Evolutionary conservation across 2,888 invertebrate genomes (phyloP).

Genomic region (Agrenia bidenticulata): DNA sequence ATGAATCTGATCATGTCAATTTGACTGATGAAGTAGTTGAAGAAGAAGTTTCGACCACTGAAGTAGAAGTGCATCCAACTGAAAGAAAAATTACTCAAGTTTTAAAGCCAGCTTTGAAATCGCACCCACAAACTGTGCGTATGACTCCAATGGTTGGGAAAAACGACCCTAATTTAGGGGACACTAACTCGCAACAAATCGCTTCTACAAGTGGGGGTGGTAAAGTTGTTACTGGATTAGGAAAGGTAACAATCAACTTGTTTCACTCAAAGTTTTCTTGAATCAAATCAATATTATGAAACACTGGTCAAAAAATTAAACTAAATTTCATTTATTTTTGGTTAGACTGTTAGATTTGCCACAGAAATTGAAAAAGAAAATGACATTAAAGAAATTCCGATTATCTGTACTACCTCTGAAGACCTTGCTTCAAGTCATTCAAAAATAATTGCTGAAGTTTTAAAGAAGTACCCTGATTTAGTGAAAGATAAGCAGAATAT

Average conservation of each 20-base stretch:
- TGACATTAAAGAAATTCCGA: constrained; percentile 60
- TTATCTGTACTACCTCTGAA: not conserved
- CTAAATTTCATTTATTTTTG: not conserved
- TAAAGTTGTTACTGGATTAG: too few relatives aligned
- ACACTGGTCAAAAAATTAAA: too few relatives aligned
- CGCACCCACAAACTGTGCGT: not conserved
- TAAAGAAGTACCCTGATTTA: constrained; percentile 84
- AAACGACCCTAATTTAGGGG: constrained; percentile 12
- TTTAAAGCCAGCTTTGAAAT: constrained; percentile 6
- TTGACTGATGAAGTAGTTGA: constrained; percentile 41
- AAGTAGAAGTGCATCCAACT: not conserved
- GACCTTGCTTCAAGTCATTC: constrained; percentile 66
- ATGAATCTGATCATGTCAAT: constrained; percentile 31
- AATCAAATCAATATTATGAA: not conserved
- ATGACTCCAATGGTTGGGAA: constrained; percentile 7
- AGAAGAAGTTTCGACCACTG: constrained; percentile 40
- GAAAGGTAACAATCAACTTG: constrained; percentile 16
- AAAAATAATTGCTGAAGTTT: constrained; percentile 80
- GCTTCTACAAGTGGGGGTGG: not conserved
- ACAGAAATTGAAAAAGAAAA: constrained; percentile 60
- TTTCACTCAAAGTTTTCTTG: not conserved
- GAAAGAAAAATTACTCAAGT: not conserved
- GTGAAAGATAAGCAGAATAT: constrained; percentile 85
- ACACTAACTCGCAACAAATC: not conserved
- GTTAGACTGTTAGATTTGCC: constrained; percentile 60